phyloP scores from a whole-genome alignment of 2,888 invertebrate species.

The Tachina grossa region DNA sequence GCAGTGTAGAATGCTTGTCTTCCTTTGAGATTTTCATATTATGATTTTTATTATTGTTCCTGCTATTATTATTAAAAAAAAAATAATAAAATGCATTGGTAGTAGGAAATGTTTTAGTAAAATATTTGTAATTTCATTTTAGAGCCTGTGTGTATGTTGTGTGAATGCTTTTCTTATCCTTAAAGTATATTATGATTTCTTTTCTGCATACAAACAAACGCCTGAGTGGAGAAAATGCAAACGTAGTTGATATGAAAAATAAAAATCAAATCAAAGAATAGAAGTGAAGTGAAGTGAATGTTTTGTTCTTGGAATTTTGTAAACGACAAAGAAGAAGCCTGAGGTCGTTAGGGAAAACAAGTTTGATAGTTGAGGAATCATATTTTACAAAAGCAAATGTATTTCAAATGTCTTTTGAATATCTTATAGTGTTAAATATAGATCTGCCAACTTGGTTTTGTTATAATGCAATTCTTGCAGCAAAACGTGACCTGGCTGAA shows the following conservation, averaged over 20 bases:
- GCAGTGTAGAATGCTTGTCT: constrained; percentile 20
- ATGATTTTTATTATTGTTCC: constrained; percentile 17
- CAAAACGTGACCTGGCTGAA: too few species aligned
- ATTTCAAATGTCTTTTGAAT: too few species aligned
- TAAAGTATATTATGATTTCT: constrained; percentile 47
- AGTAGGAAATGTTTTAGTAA: constrained; percentile 43
- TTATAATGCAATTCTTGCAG: too few species aligned
- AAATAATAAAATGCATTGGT: constrained; percentile 53
- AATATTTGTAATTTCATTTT: constrained; percentile 50
- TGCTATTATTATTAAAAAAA: not conserved
- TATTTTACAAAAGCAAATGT: too few species aligned
- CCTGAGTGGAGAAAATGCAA: constrained; percentile 49
- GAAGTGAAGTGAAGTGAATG: not conserved
- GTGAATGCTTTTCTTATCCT: not conserved
- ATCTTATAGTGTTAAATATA: not conserved
- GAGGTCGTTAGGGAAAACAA: not conserved
- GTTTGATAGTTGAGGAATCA: too few species aligned
- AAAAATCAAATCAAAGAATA: not conserved
- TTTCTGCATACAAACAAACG: constrained; percentile 4
- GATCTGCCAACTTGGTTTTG: not conserved
- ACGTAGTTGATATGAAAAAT: constrained; percentile 8
- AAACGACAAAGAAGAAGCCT: not conserved
- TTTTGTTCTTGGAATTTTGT: constrained; percentile 6
- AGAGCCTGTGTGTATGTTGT: constrained; percentile 6
- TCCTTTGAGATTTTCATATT: constrained; percentile 10